Conservation (phyloP, 2,113 vertebrate species). For the Burhinus oedicnemus region DNA sequence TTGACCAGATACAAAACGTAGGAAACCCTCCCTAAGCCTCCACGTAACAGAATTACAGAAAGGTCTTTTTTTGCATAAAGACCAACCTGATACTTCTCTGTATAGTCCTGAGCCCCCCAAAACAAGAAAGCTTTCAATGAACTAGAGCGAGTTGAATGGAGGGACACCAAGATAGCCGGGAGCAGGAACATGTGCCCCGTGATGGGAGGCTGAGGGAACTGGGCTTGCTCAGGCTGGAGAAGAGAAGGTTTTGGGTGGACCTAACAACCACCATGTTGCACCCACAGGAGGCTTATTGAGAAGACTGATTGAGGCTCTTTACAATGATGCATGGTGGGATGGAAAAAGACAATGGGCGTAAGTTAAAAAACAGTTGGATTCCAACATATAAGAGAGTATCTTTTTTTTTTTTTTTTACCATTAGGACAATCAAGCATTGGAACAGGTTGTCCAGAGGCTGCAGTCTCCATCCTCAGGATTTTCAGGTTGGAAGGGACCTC, state of each 20-base stretch:
- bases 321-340: fast-evolving
- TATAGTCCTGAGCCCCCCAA: not conserved
- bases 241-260: not conserved
- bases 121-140: not conserved
- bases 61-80: not conserved
- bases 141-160: not conserved
- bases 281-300: not conserved
- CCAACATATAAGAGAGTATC: not conserved
- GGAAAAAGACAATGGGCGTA: not conserved
- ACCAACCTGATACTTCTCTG: not conserved
- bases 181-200: not conserved
- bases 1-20: not conserved
- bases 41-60: not conserved
- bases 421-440: not conserved
- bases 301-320: not conserved
- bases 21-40: not conserved
- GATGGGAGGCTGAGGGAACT: not conserved
- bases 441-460: not conserved
- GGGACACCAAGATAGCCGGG: not conserved
- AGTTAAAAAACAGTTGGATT: not conserved
- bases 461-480: not conserved
- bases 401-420: not conserved
- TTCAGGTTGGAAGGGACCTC: not conserved
- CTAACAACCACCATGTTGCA: not conserved
- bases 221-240: not conserved